These are phyloP conservation scores for Pantala flavescens DNA, from an alignment of 1,140 invertebrate species.

Conservation along the genomic window DNA sequence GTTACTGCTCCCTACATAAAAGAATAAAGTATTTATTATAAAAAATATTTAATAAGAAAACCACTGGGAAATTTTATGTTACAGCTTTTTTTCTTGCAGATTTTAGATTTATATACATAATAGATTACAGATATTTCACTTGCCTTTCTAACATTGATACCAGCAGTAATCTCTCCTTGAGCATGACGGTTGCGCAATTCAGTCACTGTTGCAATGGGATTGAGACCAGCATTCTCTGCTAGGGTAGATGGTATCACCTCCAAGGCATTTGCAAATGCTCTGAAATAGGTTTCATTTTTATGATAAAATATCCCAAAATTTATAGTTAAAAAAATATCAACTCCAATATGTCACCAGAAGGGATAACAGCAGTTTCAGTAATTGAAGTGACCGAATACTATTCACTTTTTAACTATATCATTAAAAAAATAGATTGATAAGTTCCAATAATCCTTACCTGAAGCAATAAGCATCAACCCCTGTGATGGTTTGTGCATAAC, in stretches of 20 bases:
- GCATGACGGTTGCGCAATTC: slow-evolving; percentile 92
- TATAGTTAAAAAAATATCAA: too few species aligned
- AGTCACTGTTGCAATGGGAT: slow-evolving; percentile 94
- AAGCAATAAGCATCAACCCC: slow-evolving; percentile 94
- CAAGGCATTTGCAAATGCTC: slow-evolving; percentile 90
- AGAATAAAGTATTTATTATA: slow-evolving; percentile 15
- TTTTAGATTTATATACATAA: too few species aligned
- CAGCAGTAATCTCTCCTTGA: slow-evolving; percentile 65
- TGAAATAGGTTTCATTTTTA: slow-evolving; percentile 27
- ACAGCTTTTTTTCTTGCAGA: too few species aligned
- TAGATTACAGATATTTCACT: slow-evolving; percentile 2
- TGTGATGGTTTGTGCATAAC: slow-evolving; percentile 68
- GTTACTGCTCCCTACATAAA: slow-evolving; percentile 70
- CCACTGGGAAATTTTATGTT: slow-evolving; percentile 6
- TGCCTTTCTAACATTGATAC: slow-evolving; percentile 89
- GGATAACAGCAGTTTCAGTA: neutral
- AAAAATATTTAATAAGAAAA: slow-evolving; percentile 4
- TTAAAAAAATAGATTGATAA: neutral
- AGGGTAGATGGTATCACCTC: slow-evolving; percentile 96
- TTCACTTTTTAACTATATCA: too few species aligned
- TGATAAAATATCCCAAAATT: too few species aligned
- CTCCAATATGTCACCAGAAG: too few species aligned
- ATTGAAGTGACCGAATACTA: neutral
- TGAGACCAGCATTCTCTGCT: slow-evolving; percentile 99
- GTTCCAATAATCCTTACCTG: slow-evolving; percentile 27